Conservation (phyloP, 1,140 invertebrate genomes). For the Metaphire vulgaris region DNA sequence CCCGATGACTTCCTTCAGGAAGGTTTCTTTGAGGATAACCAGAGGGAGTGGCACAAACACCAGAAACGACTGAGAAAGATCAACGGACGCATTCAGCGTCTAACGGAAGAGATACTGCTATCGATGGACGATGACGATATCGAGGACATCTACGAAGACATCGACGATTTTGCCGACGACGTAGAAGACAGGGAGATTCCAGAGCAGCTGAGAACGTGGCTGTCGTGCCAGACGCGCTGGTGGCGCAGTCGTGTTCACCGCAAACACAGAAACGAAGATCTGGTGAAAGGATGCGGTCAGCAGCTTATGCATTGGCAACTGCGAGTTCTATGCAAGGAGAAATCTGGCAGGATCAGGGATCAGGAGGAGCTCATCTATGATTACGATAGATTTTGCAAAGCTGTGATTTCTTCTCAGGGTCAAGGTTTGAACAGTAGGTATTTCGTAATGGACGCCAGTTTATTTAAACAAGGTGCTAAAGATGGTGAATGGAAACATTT, state of each 20-base stretch:
- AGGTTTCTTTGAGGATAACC: constrained; percentile 26
- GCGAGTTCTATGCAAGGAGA: constrained; percentile 8
- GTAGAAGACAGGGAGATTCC: constrained; percentile 19
- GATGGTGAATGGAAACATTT: not conserved
- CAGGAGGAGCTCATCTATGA: too few species aligned
- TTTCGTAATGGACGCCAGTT: too few species aligned
- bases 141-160: constrained; percentile 25
- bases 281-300: constrained; percentile 18
- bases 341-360: not conserved
- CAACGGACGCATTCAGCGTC: constrained; percentile 12
- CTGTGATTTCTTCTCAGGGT: not conserved
- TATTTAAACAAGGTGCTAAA: not conserved
- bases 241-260: constrained; percentile 23
- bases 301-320: constrained; percentile 27
- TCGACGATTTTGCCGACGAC: constrained; percentile 21
- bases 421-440: not conserved
- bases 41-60: constrained; percentile 22
- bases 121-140: constrained; percentile 26
- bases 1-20: constrained; percentile 23
- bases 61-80: constrained; percentile 16
- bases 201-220: constrained; percentile 21
- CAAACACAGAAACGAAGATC: constrained; percentile 21
- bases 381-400: not conserved
- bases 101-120: constrained; percentile 20
- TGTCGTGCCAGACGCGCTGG: constrained; percentile 25